Evolutionary conservation across 2,113 vertebrate genomes (phyloP).

Genomic region (Oreochromis niloticus): DNA sequence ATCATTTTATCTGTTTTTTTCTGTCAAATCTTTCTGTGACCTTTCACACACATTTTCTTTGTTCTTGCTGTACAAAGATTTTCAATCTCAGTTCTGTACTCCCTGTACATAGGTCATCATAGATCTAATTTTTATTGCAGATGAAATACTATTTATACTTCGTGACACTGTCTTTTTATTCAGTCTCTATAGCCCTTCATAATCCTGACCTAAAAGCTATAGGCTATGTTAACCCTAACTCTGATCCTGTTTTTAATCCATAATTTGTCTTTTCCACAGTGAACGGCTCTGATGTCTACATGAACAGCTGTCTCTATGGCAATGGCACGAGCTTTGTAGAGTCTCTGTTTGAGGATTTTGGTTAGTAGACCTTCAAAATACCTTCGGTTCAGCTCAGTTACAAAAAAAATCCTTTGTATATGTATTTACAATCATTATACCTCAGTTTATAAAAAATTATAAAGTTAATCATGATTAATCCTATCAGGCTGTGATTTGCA

Average conservation of each 20-base stretch:
- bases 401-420: not conserved
- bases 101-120: not conserved
- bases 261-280: constrained; percentile 64
- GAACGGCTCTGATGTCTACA: constrained; percentile 83
- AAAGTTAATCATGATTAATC: not conserved
- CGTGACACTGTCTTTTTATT: not conserved
- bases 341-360: constrained; percentile 95
- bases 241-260: not conserved
- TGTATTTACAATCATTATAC: not conserved
- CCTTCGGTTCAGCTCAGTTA: not conserved
- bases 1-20: not conserved
- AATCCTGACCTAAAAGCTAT: not conserved
- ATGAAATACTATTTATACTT: not conserved
- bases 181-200: not conserved
- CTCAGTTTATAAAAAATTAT: not conserved
- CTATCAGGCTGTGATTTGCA: constrained; percentile 86
- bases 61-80: not conserved
- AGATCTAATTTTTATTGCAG: not conserved
- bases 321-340: constrained; percentile 97
- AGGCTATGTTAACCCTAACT: not conserved
- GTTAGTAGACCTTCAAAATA: constrained; percentile 60
- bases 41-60: not conserved
- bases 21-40: not conserved
- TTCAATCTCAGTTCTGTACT: not conserved
- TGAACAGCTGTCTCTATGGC: constrained; percentile 88